phyloP scores from a whole-genome alignment of 1,140 invertebrate species.

The Uloborus diversus region DNA sequence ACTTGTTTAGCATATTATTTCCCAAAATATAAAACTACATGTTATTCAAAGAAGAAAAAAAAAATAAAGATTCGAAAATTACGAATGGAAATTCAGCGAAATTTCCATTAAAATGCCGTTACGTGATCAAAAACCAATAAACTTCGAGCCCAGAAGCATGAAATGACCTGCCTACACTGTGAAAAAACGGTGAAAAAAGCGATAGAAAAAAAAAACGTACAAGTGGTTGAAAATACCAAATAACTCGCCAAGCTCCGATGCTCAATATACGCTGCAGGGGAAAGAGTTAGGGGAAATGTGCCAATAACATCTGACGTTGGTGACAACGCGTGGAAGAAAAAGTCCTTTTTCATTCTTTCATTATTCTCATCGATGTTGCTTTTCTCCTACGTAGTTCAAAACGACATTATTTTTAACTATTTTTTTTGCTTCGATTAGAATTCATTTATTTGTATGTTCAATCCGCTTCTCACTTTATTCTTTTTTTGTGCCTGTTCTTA shows the following conservation, averaged over 20 bases:
- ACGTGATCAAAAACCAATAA: constrained; percentile 53
- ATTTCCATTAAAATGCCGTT: constrained; percentile 48
- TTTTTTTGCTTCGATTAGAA: too few species aligned
- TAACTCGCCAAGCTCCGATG: not conserved
- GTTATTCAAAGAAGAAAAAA: not conserved
- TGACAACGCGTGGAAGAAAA: not conserved
- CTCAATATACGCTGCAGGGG: constrained; percentile 8
- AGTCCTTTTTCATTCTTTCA: constrained; percentile 23
- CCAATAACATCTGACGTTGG: constrained; percentile 42
- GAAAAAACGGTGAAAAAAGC: constrained; percentile 6
- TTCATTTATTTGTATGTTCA: too few species aligned
- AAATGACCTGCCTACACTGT: not conserved
- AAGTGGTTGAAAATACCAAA: constrained; percentile 7
- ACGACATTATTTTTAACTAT: constrained; percentile 17
- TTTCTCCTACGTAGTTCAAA: constrained; percentile 2
- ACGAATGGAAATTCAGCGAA: constrained; percentile 4
- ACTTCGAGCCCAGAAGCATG: constrained; percentile 2
- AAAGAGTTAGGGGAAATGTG: not conserved
- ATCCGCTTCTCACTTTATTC: too few species aligned
- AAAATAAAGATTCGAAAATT: not conserved
- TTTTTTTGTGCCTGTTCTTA: too few species aligned
- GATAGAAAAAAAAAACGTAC: not conserved
- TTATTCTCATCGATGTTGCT: constrained; percentile 15
- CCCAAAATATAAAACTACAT: too few species aligned
- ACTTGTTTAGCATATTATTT: too few species aligned